Evolutionary conservation across 2,113 vertebrate genomes (phyloP).

Genomic region (Poeciliopsis turrubarensis): DNA sequence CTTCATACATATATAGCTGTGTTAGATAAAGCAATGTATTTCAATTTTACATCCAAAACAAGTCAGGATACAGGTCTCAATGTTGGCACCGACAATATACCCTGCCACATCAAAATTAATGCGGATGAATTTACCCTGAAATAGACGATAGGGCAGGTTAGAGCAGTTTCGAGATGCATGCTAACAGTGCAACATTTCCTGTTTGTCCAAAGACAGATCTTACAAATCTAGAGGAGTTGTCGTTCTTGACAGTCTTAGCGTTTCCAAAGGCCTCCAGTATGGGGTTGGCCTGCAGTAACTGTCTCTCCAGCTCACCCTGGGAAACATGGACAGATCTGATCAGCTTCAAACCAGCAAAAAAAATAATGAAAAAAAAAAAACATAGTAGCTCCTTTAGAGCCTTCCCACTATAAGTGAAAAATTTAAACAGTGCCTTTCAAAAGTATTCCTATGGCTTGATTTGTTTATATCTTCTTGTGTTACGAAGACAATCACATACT

Average conservation of each 20-base stretch:
- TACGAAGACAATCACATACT: neutral
- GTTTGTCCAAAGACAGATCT: slow-evolving; percentile 50
- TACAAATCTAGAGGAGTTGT: slow-evolving; percentile 93
- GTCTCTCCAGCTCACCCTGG: slow-evolving; percentile 91
- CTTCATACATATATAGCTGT: neutral
- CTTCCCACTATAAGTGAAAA: neutral
- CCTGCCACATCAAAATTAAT: slow-evolving; percentile 86
- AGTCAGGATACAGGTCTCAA: slow-evolving; percentile 86
- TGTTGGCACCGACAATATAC: slow-evolving; percentile 87
- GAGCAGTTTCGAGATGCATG: neutral
- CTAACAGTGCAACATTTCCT: too few relatives aligned
- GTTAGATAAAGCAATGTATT: too few relatives aligned
- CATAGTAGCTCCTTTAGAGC: neutral
- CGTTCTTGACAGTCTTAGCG: slow-evolving; percentile 91
- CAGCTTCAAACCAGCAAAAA: slow-evolving; percentile 19
- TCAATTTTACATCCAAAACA: neutral
- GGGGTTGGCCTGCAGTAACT: slow-evolving; percentile 92
- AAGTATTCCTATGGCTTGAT: neutral
- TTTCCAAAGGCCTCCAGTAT: slow-evolving; percentile 92
- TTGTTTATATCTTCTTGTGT: neutral
- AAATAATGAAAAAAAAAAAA: neutral
- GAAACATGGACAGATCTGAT: slow-evolving; percentile 49
- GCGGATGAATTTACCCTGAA: slow-evolving; percentile 86
- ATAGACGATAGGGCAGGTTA: slow-evolving; percentile 10
- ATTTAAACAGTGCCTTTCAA: neutral